phyloP scores from a whole-genome alignment of 35 echinoderm and acorn worm species.

The Ptychodera flava region DNA sequence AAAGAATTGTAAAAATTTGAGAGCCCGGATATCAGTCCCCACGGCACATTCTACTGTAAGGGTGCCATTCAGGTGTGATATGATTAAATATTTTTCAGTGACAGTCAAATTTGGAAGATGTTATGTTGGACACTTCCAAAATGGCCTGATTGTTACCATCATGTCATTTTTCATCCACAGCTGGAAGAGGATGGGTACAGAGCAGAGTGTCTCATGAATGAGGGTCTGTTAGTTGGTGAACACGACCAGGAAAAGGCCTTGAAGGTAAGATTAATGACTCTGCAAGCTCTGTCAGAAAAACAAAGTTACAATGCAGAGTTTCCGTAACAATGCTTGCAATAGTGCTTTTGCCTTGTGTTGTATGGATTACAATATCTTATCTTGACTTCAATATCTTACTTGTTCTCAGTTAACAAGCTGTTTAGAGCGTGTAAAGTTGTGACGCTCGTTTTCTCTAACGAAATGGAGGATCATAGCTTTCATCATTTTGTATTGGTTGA shows the following conservation, averaged over 20 bases:
- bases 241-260: slow-evolving; percentile 34
- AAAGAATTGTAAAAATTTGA: no score
- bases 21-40: no score
- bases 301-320: background rate
- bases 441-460: background rate
- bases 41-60: no score
- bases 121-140: no score
- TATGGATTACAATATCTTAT: background rate
- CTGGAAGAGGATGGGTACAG: slow-evolving; percentile 61
- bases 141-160: no score
- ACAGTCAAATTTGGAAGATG: no score
- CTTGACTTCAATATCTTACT: background rate
- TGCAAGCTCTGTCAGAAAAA: background rate
- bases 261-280: slow-evolving; percentile 25
- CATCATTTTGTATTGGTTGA: no score
- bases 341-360: background rate
- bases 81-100: no score
- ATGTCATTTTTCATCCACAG: slow-evolving; percentile 27
- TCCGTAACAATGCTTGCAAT: background rate
- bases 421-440: background rate
- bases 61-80: no score
- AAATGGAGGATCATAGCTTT: no score
- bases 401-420: background rate
- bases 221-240: slow-evolving; percentile 46
- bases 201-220: slow-evolving; percentile 74